Base-by-base conservation (phyloP, 2,888 invertebrate genomes). In the Hetaerina titia region DNA sequence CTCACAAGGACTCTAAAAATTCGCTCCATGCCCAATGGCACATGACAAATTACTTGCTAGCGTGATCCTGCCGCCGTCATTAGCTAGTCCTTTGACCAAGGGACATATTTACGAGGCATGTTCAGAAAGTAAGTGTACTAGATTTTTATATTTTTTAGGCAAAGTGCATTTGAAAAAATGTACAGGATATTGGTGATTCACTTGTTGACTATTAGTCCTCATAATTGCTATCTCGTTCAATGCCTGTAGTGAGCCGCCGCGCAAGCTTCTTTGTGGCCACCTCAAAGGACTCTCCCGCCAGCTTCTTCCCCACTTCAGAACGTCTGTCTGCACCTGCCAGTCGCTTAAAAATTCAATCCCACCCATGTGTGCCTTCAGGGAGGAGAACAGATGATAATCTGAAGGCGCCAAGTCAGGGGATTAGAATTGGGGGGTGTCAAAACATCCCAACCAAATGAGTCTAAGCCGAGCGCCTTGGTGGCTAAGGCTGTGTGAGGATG, bases 401-500 rank as follows among this genome's bases (percentile, higher is more conserved):
- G n/a, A n/a, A 58, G 58, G 57, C 45, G 4, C 0, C 7, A 57
- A 89, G 58, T 58, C 58, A n/a, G 22, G 25, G 22, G n/a, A n/a
- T 8, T 58, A n/a, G 4, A n/a, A 2, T 19, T 19, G 22, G 22
- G 19, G 6, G 9, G 22, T 89, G 7, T n/a, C n/a, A 89, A 4
- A n/a, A 89, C 89, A 58, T 89, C 56, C 58, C 89, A 89, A n/a
- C 56, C 89, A 58, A 89, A 58, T 89, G n/a, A n/a, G 58, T 89
- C 57, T 7, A 89, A n/a, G 22, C 45, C 45, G 45, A 58, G 25
- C 1, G 9, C 58, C 89, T 89, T 58, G n/a, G 57, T 89, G 22
- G 22, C 11, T 89, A n/a, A n/a, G n/a, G 89, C 22, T n/a, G 25
- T n/a, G 11, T 57, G 22, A 22, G 89, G 89, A 89, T n/a, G 89